Evolutionary conservation across 2,113 vertebrate species (phyloP), one percentile per base, ranked within the genome.

Genomic region (Origma solitaria): DNA sequence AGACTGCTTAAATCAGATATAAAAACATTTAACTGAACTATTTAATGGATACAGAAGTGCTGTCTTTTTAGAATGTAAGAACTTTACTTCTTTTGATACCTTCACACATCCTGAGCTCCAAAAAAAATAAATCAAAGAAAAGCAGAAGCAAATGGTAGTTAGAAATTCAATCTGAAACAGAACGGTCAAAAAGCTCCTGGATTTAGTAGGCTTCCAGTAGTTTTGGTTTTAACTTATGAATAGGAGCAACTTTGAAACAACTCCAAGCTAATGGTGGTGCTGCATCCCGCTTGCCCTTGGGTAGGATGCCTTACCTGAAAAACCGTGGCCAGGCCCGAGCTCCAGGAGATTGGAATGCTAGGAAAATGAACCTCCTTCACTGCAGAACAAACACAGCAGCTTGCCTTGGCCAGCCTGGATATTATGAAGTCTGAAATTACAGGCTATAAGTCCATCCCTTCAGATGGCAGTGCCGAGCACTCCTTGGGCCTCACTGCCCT

Each of bases 211-310:
- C 9, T 75, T 62, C 16, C 53, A 73, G n/a, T 6, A 65, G 47
- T 40, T 82, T 76, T 57, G 13, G 3, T 53, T 87, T 71, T 50
- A 85, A 78, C 28, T 42, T 49, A 8, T 4, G 4, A 31, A 49
- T 2, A 2, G 38, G 35, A 65, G 21, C 38, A 72, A 3, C 31
- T 28, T 58, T 1, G 2, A 69, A 87, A 56, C 8, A 79, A 3
- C 8, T 16, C 25, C 21, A 38, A 73, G 27, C 9, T 44, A 20
- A 51, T 1, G 0, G 20, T 1, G 4, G 40, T n/a, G 15, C 38
- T 66, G 60, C 40, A 11, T 49, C 38, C 27, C 1, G 0, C 13
- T 57, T 38, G 15, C 1, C 2, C 31, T 73, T 33, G 35, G 40
- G 44, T 51, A 44, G 40, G 25, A 31, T 10, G 7, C 19, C 6